Evolutionary conservation across 2,888 invertebrate genomes (phyloP), one percentile per base, ranked within the genome.

Genomic region (Chydorus sphaericus): DNA sequence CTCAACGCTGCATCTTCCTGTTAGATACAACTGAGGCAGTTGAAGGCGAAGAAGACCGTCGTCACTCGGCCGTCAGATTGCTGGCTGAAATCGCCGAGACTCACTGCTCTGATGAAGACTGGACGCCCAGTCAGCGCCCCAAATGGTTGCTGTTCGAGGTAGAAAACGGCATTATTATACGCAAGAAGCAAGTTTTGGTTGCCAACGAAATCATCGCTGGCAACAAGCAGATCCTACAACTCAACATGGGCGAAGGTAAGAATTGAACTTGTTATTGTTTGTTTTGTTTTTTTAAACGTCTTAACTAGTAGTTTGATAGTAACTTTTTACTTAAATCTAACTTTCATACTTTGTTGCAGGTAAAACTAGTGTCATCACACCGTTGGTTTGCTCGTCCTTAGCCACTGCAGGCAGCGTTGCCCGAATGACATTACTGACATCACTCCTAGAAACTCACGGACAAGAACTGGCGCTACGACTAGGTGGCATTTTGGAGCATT

Each of bases 231-330:
- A 53, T 60, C 6, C 53, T 58, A 54, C 62, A 62, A 44, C 51
- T 61, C 11, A 61, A 61, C 49, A 60, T 60, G 60, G 61, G 61
- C 2, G 59, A 61, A 56, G 61, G 61, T 10, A n/a, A n/a, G n/a
- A n/a, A n/a, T n/a, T n/a, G n/a, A n/a, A n/a, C n/a, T n/a, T n/a
- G n/a, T n/a, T n/a, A n/a, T n/a, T n/a, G n/a, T n/a, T n/a, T n/a
- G n/a, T n/a, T n/a, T n/a, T n/a, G n/a, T n/a, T n/a, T n/a, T n/a
- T n/a, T n/a, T n/a, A n/a, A n/a, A n/a, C n/a, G n/a, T n/a, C n/a
- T n/a, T n/a, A n/a, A n/a, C n/a, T n/a, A n/a, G n/a, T n/a, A n/a
- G n/a, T n/a, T n/a, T n/a, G n/a, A n/a, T n/a, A n/a, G n/a, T n/a
- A n/a, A n/a, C n/a, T n/a, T n/a, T n/a, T n/a, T n/a, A n/a, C n/a